phyloP scores from a whole-genome alignment of 2,888 invertebrate genomes.

The Plagiodera versicolora region DNA sequence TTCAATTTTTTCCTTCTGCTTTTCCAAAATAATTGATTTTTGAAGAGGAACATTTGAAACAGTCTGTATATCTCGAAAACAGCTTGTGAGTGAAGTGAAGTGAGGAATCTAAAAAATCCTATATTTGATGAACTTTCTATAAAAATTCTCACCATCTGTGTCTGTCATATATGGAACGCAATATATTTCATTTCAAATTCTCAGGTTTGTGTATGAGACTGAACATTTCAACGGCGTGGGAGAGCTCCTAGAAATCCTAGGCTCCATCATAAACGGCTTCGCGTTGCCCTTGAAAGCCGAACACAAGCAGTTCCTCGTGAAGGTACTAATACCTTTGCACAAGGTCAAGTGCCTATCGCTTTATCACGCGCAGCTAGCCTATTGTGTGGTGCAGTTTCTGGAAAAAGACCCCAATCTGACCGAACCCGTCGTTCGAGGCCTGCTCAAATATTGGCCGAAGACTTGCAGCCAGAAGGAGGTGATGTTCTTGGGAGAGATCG shows the following conservation, averaged over 20 bases:
- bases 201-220: slow-evolving; percentile 97
- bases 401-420: slow-evolving; percentile 91
- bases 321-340: slow-evolving; percentile 60
- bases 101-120: too few species aligned
- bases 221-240: slow-evolving; percentile 98
- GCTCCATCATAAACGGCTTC: slow-evolving; percentile 98
- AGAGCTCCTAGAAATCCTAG: slow-evolving; percentile 94
- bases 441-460: slow-evolving; percentile 98
- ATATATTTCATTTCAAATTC: too few species aligned
- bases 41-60: too few species aligned
- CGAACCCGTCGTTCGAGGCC: slow-evolving; percentile 89
- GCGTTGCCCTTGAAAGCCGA: slow-evolving; percentile 97
- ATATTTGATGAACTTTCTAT: too few species aligned
- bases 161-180: too few species aligned
- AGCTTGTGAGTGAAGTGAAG: too few species aligned
- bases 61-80: too few species aligned
- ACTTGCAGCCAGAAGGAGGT: slow-evolving; percentile 99
- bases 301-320: slow-evolving; percentile 95
- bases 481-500: slow-evolving; percentile 99
- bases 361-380: slow-evolving; percentile 97
- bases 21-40: too few species aligned
- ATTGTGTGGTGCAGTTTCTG: slow-evolving; percentile 98
- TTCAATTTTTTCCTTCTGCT: too few species aligned
- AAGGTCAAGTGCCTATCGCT: slow-evolving; percentile 81
- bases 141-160: too few species aligned